phyloP scores from a whole-genome alignment of 2,888 invertebrate species.

The Gasteruption jaculator region DNA sequence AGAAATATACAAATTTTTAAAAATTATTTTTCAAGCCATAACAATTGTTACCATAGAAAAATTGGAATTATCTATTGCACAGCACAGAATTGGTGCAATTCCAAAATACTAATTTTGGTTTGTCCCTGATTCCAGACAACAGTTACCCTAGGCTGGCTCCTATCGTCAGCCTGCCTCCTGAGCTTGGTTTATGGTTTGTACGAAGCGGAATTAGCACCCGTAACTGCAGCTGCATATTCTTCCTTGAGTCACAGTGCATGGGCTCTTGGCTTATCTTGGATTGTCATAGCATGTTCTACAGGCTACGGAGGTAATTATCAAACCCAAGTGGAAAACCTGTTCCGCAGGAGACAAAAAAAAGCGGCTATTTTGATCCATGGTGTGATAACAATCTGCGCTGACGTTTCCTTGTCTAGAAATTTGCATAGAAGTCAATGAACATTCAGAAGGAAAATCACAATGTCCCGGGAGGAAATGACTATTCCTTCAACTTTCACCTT shows the following conservation, averaged over 20 bases:
- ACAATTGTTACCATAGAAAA: too few relatives aligned
- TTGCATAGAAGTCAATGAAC: too few relatives aligned
- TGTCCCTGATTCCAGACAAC: slow-evolving; percentile 62
- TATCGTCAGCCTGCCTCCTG: slow-evolving; percentile 63
- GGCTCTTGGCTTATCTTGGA: slow-evolving; percentile 78
- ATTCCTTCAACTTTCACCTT: too few relatives aligned
- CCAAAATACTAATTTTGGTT: slow-evolving; percentile 3
- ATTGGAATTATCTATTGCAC: too few relatives aligned
- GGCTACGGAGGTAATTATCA: slow-evolving; percentile 68
- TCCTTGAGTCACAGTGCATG: slow-evolving; percentile 79
- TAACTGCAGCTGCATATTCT: slow-evolving; percentile 73
- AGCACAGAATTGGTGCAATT: too few relatives aligned
- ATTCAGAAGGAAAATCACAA: too few relatives aligned
- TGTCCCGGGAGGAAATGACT: too few relatives aligned
- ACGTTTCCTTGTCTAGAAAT: too few relatives aligned
- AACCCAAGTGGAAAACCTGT: slow-evolving; percentile 2
- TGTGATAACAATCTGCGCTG: too few relatives aligned
- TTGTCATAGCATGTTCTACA: slow-evolving; percentile 79
- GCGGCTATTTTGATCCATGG: too few relatives aligned
- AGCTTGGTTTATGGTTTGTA: slow-evolving; percentile 77
- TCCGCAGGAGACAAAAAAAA: too few relatives aligned
- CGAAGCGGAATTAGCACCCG: slow-evolving; percentile 64
- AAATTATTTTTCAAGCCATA: too few relatives aligned
- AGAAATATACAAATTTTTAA: slow-evolving; percentile 4
- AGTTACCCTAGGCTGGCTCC: slow-evolving; percentile 67